Base-by-base conservation (phyloP, 2,797 vertebrate species). In the Enteromius mattozi region DNA sequence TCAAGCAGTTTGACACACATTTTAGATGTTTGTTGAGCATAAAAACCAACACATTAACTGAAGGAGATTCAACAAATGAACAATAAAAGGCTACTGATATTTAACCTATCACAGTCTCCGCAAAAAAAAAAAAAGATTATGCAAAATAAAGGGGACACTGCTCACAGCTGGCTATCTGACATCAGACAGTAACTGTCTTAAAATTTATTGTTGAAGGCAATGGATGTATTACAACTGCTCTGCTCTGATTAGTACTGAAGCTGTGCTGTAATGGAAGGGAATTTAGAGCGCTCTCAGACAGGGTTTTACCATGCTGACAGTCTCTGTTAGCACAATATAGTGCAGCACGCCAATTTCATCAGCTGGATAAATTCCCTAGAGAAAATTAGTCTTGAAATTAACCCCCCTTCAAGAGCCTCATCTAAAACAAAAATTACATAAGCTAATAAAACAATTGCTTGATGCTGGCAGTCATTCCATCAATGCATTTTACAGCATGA, bases 201-300 rank as follows among this genome's bases (percentile, higher is more conserved):
- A 71, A 47, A 71, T 47, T 4, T 71, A 27, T 71, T 45, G 69
- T 45, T 71, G 40, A 71, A 71, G 13, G 69, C 24, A 47, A 71
- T 35, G 19, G 35, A 75, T 54, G 45, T 45, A 8, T 33, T 51
- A 74, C 27, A 51, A 74, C 27, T 19, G 9, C 3, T 6, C 61
- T 66, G 40, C 42, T 47, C 30, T 47, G 45, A 56, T 35, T 21
- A 51, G 12, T 66, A 35, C 17, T 40, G 33, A 66, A 54, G 2
- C 8, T 30, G 49, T 59, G 65, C 49, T 80, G 37, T 80, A 27
- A 40, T 21, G 9, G 10, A 12, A 37, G 10, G n/a, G 16, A 27
- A 27, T 56, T 4, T 69, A 12, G 30, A 37, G 19, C 3, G 1
- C 51, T 33, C 8, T 19, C 35, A 68, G 66, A 40, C 8, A 24